Evolutionary conservation across 2,797 vertebrate species (phyloP), one percentile per base, ranked within the genome.

Genomic region (Premnoplex brunnescens): DNA sequence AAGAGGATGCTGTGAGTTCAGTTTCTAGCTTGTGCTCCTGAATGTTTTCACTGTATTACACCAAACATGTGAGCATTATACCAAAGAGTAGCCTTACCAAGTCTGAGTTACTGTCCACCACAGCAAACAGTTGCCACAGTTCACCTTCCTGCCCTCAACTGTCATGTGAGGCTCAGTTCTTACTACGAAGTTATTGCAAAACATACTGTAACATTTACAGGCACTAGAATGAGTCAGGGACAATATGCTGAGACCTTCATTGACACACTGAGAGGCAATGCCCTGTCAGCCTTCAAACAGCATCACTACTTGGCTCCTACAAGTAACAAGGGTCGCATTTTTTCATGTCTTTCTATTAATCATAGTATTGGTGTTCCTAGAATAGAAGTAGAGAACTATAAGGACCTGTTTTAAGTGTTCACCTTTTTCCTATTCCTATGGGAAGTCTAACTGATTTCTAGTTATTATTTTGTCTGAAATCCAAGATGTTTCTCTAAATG

Each of bases 1-100:
- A 72, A 98, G 98, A 54, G 99, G 98, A 71, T 97, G 97, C 69
- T 99, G 99, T 99, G 94, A 98, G 98, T 98, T 86, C 30, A 26
- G 10, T 77, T 93, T 85, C 67, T 87, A 84, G 44, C 43, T n/a
- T 11, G 7, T 59, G 13, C 15, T 93, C 55, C 49, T 81, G 16
- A 82, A 46, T 36, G 15, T 81, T 93, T 88, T 91, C 54, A 34
- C 59, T 80, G 12, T 22, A 17, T 36, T 43, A 46, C n/a, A 93
- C 56, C 39, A 83, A 64, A 67, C 10, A 9, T 27, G 11, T 64
- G 19, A 85, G 27, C 59, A 16, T 74, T 49, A 49, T 14, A 55
- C 12, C 39, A 59, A 58, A 24, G 12, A 67, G 26, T 23, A 59
- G 30, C 51, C 32, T 62, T 89, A 56, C 30, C 4, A 44, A 32